Evolutionary conservation across 1,140 invertebrate species (phyloP), one percentile per base, ranked within the genome.

Genomic region (Mylabris phalerata): DNA sequence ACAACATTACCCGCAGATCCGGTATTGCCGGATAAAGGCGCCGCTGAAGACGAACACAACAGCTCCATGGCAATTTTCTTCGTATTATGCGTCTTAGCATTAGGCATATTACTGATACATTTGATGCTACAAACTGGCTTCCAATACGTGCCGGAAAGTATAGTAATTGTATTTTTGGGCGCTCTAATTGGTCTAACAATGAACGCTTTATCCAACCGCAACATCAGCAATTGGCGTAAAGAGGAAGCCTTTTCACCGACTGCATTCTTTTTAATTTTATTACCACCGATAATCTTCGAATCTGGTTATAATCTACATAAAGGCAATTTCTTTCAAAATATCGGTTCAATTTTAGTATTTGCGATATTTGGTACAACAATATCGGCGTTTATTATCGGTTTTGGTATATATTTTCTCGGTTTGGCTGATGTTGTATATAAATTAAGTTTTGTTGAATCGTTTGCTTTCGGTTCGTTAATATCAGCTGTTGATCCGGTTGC

Each of bases 251-350:
- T 98, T 69, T 94, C 93, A 9, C 95, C 95, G 0, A 98, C 94
- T 47, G 91, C 94, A 7, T 99, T 99, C 73, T 99, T 99, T 68
- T 79, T 98, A 45, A 90, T 98, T 1, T 79, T 98, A 1, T 73
- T 99, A n/a, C 96, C 96, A 4, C 96, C 96, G 1, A 99, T 98
- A 45, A 98, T 99, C 64, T 98, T 98, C 81, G 96, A 99, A 77
- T 97, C 94, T 3, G 96, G 96, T 3, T 98, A 98, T 72, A 98
- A 98, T 83, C 81, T 98, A 47, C 95, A 98, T 69, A 98, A 98
- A 76, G 95, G 95, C 50, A 98, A 98, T 71, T 99, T 98, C 71
- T 98, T 98, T 74, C 94, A 97, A 78, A 98, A 98, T 71, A 95
- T 98, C 73, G 95, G 93, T 25, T 95, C 89, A 4, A 91, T 92